Evolutionary conservation across 2,113 vertebrate species (phyloP).

Genomic region (Chamaea fasciata): DNA sequence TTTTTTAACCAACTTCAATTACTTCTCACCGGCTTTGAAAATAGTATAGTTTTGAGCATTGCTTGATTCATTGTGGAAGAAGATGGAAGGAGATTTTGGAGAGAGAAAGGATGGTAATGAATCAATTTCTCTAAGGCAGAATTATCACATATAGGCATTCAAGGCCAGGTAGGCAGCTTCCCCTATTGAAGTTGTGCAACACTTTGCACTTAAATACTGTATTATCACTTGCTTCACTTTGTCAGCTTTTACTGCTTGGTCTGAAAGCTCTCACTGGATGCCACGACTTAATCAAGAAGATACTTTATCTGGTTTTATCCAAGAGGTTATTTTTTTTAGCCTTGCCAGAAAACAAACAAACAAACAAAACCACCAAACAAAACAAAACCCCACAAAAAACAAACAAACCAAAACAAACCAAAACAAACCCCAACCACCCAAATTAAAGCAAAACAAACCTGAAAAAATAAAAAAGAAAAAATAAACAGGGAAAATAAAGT

Average conservation of each 20-base stretch:
- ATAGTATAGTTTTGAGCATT: not conserved
- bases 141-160: not conserved
- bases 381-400: too few relatives aligned
- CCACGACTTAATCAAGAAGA: not conserved
- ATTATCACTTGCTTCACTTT: not conserved
- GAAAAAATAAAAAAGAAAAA: not conserved
- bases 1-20: not conserved
- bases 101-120: not conserved
- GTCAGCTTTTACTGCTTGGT: not conserved
- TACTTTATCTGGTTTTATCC: not conserved
- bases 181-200: not conserved
- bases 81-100: not conserved
- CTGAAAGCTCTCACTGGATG: not conserved
- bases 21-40: not conserved
- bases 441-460: not conserved
- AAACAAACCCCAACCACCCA: not conserved
- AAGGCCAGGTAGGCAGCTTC: not conserved
- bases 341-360: not conserved
- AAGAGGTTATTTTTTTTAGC: not conserved
- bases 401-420: too few relatives aligned
- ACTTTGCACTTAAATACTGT: not conserved
- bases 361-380: not conserved
- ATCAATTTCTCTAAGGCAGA: not conserved
- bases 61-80: not conserved
- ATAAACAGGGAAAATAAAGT: not conserved